These are phyloP conservation scores for Pterostichus madidus DNA, from an alignment of 2,888 invertebrate genomes.

Conservation along the genomic window DNA sequence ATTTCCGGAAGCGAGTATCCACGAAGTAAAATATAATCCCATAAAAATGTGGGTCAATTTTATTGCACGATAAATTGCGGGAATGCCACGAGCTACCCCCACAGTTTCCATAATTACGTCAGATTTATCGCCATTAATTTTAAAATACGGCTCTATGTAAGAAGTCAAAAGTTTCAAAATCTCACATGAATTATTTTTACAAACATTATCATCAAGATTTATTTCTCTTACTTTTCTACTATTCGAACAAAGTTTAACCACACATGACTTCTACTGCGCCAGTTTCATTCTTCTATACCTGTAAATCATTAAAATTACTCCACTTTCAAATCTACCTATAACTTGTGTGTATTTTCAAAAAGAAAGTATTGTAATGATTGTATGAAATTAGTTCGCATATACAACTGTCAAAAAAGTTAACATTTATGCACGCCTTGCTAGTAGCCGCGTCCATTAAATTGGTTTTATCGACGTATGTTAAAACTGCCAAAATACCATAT, in stretches of 20 bases:
- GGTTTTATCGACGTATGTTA: no score
- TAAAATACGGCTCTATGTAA: constrained; percentile 45
- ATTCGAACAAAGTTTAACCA: constrained; percentile 46
- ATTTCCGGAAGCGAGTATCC: constrained; percentile 26
- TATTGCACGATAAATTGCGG: constrained; percentile 56
- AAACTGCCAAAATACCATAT: no score
- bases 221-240: constrained; percentile 44
- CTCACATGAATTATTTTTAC: constrained; percentile 48
- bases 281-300: constrained; percentile 11
- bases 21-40: constrained; percentile 50
- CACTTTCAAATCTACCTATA: no score
- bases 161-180: constrained; percentile 56
- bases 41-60: constrained; percentile 61
- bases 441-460: no score
- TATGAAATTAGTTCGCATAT: no score
- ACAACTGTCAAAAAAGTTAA: no score
- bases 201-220: constrained; percentile 49
- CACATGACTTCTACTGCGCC: constrained; percentile 18
- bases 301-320: constrained; percentile 11
- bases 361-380: no score
- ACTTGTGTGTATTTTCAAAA: no score
- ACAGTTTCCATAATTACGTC: constrained; percentile 54
- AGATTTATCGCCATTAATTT: constrained; percentile 58
- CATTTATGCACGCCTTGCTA: no score
- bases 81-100: constrained; percentile 36